Evolutionary conservation across 2,797 vertebrate genomes (phyloP), one percentile per base, ranked within the genome.

Genomic region (Eremophila alpestris): DNA sequence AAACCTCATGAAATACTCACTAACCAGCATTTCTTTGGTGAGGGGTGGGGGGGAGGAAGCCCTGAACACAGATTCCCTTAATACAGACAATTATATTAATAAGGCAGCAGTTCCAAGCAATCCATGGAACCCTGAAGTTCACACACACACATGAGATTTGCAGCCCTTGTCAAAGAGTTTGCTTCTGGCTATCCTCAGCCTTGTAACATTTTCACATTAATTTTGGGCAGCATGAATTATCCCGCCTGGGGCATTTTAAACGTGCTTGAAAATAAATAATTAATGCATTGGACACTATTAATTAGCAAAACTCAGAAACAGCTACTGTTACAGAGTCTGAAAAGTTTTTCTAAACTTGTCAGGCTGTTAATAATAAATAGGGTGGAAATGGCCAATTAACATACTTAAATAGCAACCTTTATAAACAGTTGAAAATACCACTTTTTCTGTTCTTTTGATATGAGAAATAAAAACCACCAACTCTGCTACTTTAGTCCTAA

Each of bases 321-420:
- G 85, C 59, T 58, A 78, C 73, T 56, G 49, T 85, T 96, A 75
- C 85, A 91, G 78, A 68, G 56, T 40, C 55, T 76, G 90, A 32
- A 89, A 96, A 94, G 88, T 93, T 87, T 84, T 94, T 67, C 68
- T 93, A 84, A 90, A 94, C 55, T 92, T 95, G 92, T 95, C 95
- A 94, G 69, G 59, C 67, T 93, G 49, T 91, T 93, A 95, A 87
- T 92, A 91, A 90, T 94, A 96, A 97, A 95, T 95, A 86, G 91
- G 8, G 65, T 95, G 63, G 82, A 97, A 96, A 93, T 51, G 63
- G 71, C 67, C 92, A 97, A 97, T 96, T 96, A 97, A 79, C 58
- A 88, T 27, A 93, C 51, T 96, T 96, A 91, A 96, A 94, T 67
- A 94, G 85, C 48, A 92, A 76, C 73, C 48, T 68, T 62, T 89